These are phyloP conservation scores for Monochamus alternatus DNA, from an alignment of 2,888 invertebrate species.

Conservation along the genomic window DNA sequence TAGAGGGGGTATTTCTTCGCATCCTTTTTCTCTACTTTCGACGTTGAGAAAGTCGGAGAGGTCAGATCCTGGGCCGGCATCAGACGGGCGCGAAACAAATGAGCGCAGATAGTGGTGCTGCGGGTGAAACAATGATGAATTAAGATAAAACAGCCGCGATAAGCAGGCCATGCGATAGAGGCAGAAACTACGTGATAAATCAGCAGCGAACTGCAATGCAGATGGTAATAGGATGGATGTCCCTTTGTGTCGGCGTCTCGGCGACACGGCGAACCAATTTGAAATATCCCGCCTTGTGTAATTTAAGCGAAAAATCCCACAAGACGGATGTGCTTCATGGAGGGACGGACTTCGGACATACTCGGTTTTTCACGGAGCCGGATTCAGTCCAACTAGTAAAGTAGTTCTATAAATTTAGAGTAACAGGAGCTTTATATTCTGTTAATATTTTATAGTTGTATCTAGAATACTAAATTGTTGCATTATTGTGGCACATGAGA, in stretches of 20 bases:
- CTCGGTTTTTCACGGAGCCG: no score
- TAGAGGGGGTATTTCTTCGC: constrained; percentile 35
- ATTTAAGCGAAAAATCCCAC: no score
- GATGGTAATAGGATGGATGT: constrained; percentile 24
- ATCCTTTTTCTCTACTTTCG: constrained; percentile 7
- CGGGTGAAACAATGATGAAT: constrained; percentile 62
- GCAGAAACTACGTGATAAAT: constrained; percentile 63
- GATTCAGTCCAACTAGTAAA: no score
- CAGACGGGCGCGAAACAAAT: constrained; percentile 53
- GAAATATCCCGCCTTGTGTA: no score
- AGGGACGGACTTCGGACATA: no score
- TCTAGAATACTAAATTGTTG: no score
- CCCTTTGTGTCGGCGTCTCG: neutral
- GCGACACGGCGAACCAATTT: neutral
- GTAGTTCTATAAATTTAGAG: no score
- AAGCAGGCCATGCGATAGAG: constrained; percentile 55
- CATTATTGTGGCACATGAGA: no score
- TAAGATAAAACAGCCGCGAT: constrained; percentile 62
- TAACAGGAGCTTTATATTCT: no score
- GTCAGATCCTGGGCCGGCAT: constrained; percentile 29
- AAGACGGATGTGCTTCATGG: no score
- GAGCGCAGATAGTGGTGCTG: constrained; percentile 57
- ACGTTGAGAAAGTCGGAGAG: constrained; percentile 44
- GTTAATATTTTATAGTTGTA: no score
- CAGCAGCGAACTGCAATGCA: constrained; percentile 53